Base-by-base conservation (phyloP, 2,797 vertebrate genomes). In the Muraenolepis orangiensis region DNA sequence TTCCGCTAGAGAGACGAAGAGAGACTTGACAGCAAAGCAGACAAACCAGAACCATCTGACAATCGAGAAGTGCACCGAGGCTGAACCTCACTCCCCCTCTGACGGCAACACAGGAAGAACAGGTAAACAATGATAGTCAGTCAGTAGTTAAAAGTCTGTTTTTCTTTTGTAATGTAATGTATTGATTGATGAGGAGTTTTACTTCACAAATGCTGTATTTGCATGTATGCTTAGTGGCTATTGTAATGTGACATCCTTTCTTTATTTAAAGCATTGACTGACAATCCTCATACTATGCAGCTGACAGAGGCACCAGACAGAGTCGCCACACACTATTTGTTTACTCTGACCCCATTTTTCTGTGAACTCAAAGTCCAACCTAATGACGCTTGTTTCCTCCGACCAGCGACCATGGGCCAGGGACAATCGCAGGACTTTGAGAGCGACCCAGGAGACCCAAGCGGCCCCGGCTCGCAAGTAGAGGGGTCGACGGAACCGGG, bases 321-420 rank as follows among this genome's bases (percentile, higher is more conserved):
- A 51, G 66, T 7, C 66, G 7, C 3, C 14, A 20, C 13, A 67
- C n/a, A 67, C 18, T 38, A 7, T 26, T 23, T 23, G 34, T 69
- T 34, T 69, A 16, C n/a, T 16, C 42, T 23, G n/a, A 38, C 23
- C 34, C 23, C 36, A 16, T 28, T 16, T 38, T 42, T 57, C 20
- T 31, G 7, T 71, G 16, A 26, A 30, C 28, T 71, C 16, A 29
- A 32, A 64, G 57, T 71, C 31, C 20, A 64, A 64, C 10, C 73
- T 73, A 40, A 73, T 74, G 36, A 70, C 66, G 68, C 66, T 51
- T 29, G 18, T 51, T 11, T 71, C 16, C 31, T 72, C n/a, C 16
- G 74, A 69, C 68, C 79, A 82, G 83, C 18, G 71, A 77, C 42
- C 74, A 91, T 91, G 90, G 90, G 90, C 26, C 89, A 91, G 69